Conservation (phyloP, 2,888 invertebrate genomes). For the Zygothrica quintamaculata region DNA sequence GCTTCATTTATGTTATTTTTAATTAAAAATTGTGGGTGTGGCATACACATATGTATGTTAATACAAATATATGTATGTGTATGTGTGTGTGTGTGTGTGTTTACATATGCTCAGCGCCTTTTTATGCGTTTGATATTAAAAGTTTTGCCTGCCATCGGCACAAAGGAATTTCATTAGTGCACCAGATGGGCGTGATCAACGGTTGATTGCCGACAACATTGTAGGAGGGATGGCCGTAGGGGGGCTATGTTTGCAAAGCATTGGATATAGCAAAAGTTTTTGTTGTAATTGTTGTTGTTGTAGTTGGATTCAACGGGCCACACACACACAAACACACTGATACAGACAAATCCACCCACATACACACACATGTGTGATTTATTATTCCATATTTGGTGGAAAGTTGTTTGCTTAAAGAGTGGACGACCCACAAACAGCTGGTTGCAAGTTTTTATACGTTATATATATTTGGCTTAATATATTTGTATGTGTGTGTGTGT, state of each 20-base stretch:
- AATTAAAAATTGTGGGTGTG: constrained; percentile 66
- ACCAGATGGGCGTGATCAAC: constrained; percentile 59
- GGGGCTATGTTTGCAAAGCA: constrained; percentile 8
- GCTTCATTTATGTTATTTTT: constrained; percentile 60
- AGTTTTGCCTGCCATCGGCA: constrained; percentile 35
- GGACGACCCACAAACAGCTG: constrained; percentile 49
- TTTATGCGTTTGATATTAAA: constrained; percentile 55
- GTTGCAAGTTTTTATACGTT: constrained; percentile 33
- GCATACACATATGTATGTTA: constrained; percentile 8
- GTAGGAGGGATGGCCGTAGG: not conserved
- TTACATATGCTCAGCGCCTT: constrained; percentile 42
- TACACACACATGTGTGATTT: constrained; percentile 55
- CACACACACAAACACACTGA: constrained; percentile 25
- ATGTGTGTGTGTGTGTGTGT: constrained; percentile 52
- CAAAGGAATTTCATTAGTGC: constrained; percentile 70
- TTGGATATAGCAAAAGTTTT: constrained; percentile 53
- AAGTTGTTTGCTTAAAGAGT: constrained; percentile 55
- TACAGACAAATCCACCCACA: constrained; percentile 15
- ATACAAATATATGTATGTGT: too few species aligned
- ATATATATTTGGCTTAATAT: constrained; percentile 24
- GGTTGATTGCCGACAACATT: constrained; percentile 20
- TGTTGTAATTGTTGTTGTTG: constrained; percentile 37
- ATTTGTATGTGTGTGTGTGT: not conserved
- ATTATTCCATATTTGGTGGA: constrained; percentile 59
- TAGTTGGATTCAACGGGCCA: constrained; percentile 26